Percentiles rank a stretch among this genome's conserved stretches.
phyloP scores from a whole-genome alignment of 2,888 invertebrate species.

The Agriotes lineatus region DNA sequence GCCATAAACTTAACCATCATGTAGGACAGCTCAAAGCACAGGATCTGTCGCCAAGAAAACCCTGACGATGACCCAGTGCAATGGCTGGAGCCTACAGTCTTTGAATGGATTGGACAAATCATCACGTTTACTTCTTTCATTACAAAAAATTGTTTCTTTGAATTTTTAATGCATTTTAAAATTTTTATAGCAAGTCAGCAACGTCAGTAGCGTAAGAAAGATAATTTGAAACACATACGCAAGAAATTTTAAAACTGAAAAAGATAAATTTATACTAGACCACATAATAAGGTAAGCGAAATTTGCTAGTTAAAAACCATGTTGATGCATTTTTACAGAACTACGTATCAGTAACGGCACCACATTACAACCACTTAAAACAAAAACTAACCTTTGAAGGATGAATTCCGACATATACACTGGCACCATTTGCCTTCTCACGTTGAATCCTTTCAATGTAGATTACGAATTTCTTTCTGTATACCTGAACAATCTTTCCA shows the following conservation, averaged over 20 bases:
- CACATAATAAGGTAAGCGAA: no score
- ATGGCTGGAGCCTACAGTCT: slow-evolving; percentile 65
- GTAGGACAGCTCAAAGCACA: slow-evolving; percentile 62
- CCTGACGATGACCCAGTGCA: slow-evolving; percentile 60
- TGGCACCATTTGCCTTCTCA: slow-evolving; percentile 99
- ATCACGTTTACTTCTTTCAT: slow-evolving; percentile 67
- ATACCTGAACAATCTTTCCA: slow-evolving; percentile 98
- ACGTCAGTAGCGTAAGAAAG: no score
- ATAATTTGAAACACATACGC: no score
- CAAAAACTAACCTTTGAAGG: slow-evolving; percentile 93
- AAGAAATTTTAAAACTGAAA: no score
- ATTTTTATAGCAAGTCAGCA: no score
- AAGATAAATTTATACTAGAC: no score
- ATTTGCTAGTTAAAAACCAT: no score
- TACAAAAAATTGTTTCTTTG: no score
- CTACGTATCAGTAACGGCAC: no score
- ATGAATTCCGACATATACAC: slow-evolving; percentile 98
- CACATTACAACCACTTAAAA: no score
- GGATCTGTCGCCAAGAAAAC: slow-evolving; percentile 65
- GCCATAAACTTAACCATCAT: slow-evolving; percentile 75
- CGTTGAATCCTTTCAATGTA: slow-evolving; percentile 99
- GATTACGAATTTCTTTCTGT: slow-evolving; percentile 98
- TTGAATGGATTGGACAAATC: slow-evolving; percentile 72
- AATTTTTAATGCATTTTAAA: no score
- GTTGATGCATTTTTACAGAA: no score